Evolutionary conservation across 2,888 invertebrate species (phyloP), one percentile per base, ranked within the genome.

Genomic region (Bombylius discolor): DNA sequence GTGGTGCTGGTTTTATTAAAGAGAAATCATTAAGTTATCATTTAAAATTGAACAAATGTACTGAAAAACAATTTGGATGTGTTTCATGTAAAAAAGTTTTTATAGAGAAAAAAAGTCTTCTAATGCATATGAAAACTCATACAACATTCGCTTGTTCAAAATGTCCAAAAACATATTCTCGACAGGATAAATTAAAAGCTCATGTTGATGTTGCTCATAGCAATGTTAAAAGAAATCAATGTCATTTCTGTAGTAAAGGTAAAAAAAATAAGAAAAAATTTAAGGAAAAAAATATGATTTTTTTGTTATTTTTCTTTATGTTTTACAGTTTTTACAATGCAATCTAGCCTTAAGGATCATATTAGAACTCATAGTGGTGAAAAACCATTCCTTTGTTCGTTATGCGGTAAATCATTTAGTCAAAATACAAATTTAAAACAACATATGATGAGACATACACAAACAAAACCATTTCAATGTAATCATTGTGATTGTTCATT

Each of bases 371-470:
- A 81, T 58, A 81, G 79, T 0, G 81, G 81, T 0, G 81, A 81
- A 62, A 79, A 79, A 42, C 81, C 81, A 0, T 81, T 76, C 58
- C 65, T 80, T 0, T 79, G 78, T 60, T 77, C 79, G 0, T 73
- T 78, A 0, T 82, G 81, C 49, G 80, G 80, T 0, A 76, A 77
- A 52, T 78, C 79, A 0, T 81, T 82, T 56, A 79, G 78, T 50
- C 81, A 82, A 65, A 81, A 79, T 63, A 79, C 79, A 0, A 81
- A 82, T 63, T 65, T 82, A 31, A 76, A 75, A 0, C 81, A 82
- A 57, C 81, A 82, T 60, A 72, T 78, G 58, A 71, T 79, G 56
- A 70, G 81, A 4, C 81, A 82, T 66, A 76, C 77, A 39, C 80
- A 81, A 47, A 70, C 67, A 4, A 75, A 75, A 50, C 72, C 72